phyloP scores from a whole-genome alignment of 2,113 vertebrate genomes.

The Neolamprologus ventralis region DNA sequence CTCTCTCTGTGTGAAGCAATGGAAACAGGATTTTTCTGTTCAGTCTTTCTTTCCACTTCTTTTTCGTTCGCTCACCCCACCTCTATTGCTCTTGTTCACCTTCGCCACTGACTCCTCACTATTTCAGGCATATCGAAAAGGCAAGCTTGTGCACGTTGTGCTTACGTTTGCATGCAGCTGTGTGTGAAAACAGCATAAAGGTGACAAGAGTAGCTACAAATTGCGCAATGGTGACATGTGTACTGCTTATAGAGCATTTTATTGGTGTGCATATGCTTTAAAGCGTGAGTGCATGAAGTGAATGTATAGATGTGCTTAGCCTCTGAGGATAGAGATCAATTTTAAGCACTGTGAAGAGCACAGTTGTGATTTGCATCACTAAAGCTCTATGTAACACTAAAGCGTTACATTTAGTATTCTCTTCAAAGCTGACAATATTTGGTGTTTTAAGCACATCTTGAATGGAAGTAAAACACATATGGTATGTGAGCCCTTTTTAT shows the following conservation, averaged over 20 bases:
- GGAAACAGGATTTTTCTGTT: constrained; percentile 50
- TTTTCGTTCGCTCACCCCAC: background rate
- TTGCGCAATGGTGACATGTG: background rate
- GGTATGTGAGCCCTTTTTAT: background rate
- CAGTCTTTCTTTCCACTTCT: constrained; percentile 35
- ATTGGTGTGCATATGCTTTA: background rate
- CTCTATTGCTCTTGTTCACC: background rate
- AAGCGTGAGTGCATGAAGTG: background rate
- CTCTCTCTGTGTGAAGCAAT: constrained; percentile 52
- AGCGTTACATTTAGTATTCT: background rate
- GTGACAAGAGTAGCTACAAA: background rate
- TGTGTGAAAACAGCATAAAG: background rate
- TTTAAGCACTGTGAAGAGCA: background rate
- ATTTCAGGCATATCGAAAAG: background rate
- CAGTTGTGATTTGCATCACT: background rate
- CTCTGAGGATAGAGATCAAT: background rate
- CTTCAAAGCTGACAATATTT: background rate
- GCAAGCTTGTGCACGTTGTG: background rate
- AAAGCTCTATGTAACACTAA: background rate
- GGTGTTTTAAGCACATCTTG: background rate
- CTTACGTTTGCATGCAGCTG: background rate
- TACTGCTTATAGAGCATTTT: background rate
- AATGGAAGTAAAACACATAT: background rate
- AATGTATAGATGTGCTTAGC: background rate
- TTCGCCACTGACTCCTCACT: background rate